Base-by-base conservation (phyloP, 2,888 invertebrate genomes). In the Drosophila sordidula region DNA sequence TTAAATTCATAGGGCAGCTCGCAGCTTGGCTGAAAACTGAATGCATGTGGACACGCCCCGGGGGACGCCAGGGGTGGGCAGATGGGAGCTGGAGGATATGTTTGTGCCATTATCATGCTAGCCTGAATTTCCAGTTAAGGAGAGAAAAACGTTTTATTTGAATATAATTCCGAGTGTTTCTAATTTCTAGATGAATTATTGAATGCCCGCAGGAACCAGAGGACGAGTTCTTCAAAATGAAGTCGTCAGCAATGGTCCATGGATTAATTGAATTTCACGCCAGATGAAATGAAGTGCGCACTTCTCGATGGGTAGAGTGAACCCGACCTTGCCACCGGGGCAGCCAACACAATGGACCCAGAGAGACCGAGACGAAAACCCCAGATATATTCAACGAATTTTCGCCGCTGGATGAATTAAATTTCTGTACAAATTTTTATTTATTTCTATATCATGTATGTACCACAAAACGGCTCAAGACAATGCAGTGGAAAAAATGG, bases 251-350 rank as follows among this genome's bases (percentile, higher is more conserved):
- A 82, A 87, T 87, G 76, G 75, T 79, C 78, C 89, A 80, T 89
- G 84, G 75, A 79, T 76, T 86, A 90, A 91, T 91, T 85, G 63
- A 78, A 90, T 90, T 90, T 91, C 83, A 90, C 90, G 90, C 83
- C 72, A 62, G 49, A 68, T 80, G 51, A 76, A 87, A 84, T 87
- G 76, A 81, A 87, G 89, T 85, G 71, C 62, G 79, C 70, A 58
- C 52, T 68, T 68, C 62, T 62, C 42, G 32, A 51, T 22, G 26
- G 36, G 44, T 42, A 55, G 44, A 12, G 49, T 65, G 86, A 70
- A 67, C 65, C 46, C 63, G 75, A 65, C 71, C 65, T 76, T 65
- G 74, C 61, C 61, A 61, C 51, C 54, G 39, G 50, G 38, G 61
- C 44, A 46, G 46, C 22, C 11, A 41, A 36, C 55, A 70, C 63